phyloP scores from a whole-genome alignment of 2,888 invertebrate species.

The Noctua comes region DNA sequence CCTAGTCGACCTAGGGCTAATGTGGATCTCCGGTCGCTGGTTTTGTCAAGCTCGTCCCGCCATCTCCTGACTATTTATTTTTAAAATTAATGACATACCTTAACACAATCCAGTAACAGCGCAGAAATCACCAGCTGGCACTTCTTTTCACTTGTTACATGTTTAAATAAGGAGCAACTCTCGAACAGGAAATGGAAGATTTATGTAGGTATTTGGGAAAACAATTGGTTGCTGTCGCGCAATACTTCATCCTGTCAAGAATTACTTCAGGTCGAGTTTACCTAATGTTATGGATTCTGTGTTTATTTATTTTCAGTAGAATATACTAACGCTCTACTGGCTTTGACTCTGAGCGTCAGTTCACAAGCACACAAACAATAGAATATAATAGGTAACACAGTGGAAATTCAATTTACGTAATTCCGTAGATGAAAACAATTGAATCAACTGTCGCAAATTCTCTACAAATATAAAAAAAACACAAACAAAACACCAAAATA shows the following conservation, averaged over 20 bases:
- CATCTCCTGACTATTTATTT: not conserved
- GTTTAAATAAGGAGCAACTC: not conserved
- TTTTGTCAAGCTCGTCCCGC: no score
- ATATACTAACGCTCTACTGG: not conserved
- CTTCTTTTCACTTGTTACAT: not conserved
- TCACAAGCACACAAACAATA: not conserved
- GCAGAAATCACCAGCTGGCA: not conserved
- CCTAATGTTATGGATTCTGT: not conserved
- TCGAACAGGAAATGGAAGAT: not conserved
- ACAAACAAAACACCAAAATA: no score
- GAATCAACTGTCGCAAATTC: not conserved
- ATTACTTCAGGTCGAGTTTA: not conserved
- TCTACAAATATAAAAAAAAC: not conserved
- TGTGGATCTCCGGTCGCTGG: no score
- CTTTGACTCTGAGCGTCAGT: no score
- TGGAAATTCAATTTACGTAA: not conserved
- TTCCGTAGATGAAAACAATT: not conserved
- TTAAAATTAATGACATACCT: not conserved
- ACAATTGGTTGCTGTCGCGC: conserved; percentile 4
- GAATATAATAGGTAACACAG: not conserved
- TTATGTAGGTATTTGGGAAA: conserved; percentile 6
- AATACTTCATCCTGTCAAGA: conserved; percentile 2
- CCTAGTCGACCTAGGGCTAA: no score
- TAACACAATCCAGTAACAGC: not conserved
- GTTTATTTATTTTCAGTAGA: not conserved